Base-by-base conservation (phyloP, 2,113 vertebrate genomes). In the Odobenus rosmarus region DNA sequence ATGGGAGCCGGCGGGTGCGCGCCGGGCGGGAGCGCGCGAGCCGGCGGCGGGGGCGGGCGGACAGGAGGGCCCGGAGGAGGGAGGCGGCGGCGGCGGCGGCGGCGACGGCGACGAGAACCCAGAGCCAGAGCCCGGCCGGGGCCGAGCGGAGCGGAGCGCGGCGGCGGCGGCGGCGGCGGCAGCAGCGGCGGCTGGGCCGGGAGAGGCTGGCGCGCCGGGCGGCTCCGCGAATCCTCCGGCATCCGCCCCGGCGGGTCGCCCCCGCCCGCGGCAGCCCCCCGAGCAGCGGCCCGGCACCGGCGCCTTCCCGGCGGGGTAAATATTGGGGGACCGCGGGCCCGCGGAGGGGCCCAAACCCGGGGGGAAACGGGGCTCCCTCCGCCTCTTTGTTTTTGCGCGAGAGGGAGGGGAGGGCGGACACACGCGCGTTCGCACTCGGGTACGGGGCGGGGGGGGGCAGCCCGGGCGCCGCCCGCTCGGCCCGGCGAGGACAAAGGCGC, bases 181-280 rank as follows among this genome's bases (percentile, higher is more conserved):
- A 97, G 98, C 97, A 97, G 97, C 86, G 86, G 95, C 81, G 71
- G 96, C 95, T 67, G 97, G 95, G 97, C 96, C 77, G 84, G 88
- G 97, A 96, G 95, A 96, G 96, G 96, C 98, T 96, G 97, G 97
- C 96, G 94, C 97, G 94, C 95, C 96, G 71, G 95, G 96, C 76
- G 92, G 96, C 93, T 85, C 88, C 53, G 85, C 94, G 96, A 99
- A 99, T 99, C 99, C 99, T 99, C 99, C 98, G 98, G 99, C 99
- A 99, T 99, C 99, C 99, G 98, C 96, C 98, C 98, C 96, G 97
- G 98, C 98, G 98, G 92, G 98, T 97, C 96, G 90, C 97, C 93
- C 96, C 94, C 98, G 98, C 96, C 97, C 98, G 98, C 99, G 99
- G 99, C 99, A 99, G 99, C 99, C 97, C 98, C 96, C 98, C 97